A percentile compares a stretch with the other conserved stretches of the same genome.
Conservation (phyloP, 2,113 vertebrate genomes). For the Ceyx margarethae region DNA sequence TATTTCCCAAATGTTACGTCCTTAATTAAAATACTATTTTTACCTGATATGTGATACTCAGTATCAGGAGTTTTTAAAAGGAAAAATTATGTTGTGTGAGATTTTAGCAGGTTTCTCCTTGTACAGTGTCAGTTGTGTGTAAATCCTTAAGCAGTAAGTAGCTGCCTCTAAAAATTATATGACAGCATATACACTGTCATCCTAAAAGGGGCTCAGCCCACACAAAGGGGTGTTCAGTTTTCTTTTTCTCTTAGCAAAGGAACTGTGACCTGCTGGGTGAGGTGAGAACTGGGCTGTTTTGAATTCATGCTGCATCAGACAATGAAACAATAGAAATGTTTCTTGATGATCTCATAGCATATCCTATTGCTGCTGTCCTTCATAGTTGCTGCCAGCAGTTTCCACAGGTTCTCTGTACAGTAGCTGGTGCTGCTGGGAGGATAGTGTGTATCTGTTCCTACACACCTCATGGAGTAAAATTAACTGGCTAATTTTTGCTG, state of each 20-base stretch:
- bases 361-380: background rate
- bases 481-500: background rate
- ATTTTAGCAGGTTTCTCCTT: background rate
- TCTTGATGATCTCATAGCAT: background rate
- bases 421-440: background rate
- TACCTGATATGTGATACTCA: no score
- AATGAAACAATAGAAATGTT: background rate
- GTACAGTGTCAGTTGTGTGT: rapidly evolving
- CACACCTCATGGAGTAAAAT: background rate
- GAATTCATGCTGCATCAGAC: background rate
- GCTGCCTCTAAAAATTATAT: background rate
- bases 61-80: background rate
- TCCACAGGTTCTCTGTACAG: background rate
- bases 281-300: background rate
- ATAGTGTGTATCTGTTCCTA: rapidly evolving
- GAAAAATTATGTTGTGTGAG: background rate
- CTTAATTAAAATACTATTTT: background rate
- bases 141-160: background rate
- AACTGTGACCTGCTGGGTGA: background rate
- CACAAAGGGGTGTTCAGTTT: background rate
- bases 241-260: background rate
- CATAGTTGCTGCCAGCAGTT: background rate
- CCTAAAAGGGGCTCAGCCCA: background rate
- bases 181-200: background rate
- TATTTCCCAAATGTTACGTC: background rate